Evolutionary conservation across 30 jellyfish, hydroid and myxozoan genomes (phyloP), one percentile per base, ranked within the genome.

Genomic region (Aurelia coerulea): DNA sequence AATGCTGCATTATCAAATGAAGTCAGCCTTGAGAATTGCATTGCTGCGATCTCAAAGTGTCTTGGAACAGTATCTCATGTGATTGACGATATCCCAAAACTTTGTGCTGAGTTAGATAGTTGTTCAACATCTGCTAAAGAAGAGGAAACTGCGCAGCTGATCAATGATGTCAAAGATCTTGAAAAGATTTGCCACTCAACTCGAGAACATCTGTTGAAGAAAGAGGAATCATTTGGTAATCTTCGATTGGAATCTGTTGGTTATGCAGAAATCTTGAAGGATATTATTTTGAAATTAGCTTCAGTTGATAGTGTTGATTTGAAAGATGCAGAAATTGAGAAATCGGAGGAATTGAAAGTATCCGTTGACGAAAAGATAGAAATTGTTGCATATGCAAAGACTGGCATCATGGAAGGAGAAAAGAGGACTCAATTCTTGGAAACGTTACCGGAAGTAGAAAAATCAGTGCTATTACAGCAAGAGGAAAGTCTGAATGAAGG

Each of bases 61-160:
- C 63, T 84, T 10, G 68, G 51, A 49, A 23, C 78, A 10, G 81
- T 84, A 10, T 10, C 39, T 35, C 34, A 33, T 42, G 93, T 84
- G 19, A 18, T 84, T 11, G 41, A 84, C n/a, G 93, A 84, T 29
- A 62, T 84, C 34, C 93, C 93, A 3, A 35, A 75, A 8, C 53
- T 84, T 4, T 73, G 81, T 74, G 6, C 5, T 3, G 50, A 62
- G 51, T 62, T 84, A 23, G 93, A 84, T 5, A 74, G 52, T 13
- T 70, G 29, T 39, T 68, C 12, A 13, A 23, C 29, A 2, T 23
- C 56, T 19, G 79, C 42, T 0, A 0, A 60, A 13, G 68, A 5
- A 5, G 62, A 53, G 6, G 87, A 73, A 62, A 78, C 51, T 63
- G 67, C 83, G 0, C 72, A 65, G 10, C 58, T 84, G 17, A 23